phyloP scores from a whole-genome alignment of 2,888 invertebrate genomes.

The Pycnomerus fuliginosus region DNA sequence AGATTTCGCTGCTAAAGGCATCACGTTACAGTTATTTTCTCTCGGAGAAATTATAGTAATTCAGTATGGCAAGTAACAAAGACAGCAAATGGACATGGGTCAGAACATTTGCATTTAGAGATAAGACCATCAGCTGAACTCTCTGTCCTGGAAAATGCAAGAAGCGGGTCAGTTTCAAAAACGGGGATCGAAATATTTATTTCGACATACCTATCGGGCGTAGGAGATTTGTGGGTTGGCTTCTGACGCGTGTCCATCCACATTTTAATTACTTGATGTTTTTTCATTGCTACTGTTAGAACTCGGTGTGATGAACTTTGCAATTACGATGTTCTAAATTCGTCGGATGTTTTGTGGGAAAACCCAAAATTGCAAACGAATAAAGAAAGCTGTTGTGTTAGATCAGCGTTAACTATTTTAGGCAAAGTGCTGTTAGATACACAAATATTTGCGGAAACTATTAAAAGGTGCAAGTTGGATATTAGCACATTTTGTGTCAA shows the following conservation, averaged over 20 bases:
- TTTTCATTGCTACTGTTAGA: too few relatives aligned
- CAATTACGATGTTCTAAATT: constrained; percentile 24
- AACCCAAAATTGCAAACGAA: constrained; percentile 15
- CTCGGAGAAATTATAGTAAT: constrained; percentile 21
- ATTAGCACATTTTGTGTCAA: constrained; percentile 21
- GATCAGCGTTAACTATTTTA: constrained; percentile 23
- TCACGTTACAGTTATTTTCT: constrained; percentile 23
- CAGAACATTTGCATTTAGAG: constrained; percentile 10
- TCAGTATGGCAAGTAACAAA: constrained; percentile 10
- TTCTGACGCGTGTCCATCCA: constrained; percentile 18
- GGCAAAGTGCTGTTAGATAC: constrained; percentile 23
- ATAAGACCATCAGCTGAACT: constrained; percentile 2
- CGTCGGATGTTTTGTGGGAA: constrained; percentile 1
- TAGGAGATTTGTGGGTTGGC: too few relatives aligned
- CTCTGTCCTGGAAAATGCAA: background rate
- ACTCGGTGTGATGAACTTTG: constrained; percentile 13
- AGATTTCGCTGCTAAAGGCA: constrained; percentile 18
- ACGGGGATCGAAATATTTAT: too few relatives aligned
- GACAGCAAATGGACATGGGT: constrained; percentile 11
- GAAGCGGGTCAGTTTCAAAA: too few relatives aligned
- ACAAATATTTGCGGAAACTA: constrained; percentile 22
- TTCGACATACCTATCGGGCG: too few relatives aligned
- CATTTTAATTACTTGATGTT: constrained; percentile 12
- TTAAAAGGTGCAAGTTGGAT: constrained; percentile 24
- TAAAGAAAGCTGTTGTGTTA: constrained; percentile 24